Evolutionary conservation across 1,140 invertebrate genomes (phyloP).

Genomic region (Gonioctena quinquepunctata): DNA sequence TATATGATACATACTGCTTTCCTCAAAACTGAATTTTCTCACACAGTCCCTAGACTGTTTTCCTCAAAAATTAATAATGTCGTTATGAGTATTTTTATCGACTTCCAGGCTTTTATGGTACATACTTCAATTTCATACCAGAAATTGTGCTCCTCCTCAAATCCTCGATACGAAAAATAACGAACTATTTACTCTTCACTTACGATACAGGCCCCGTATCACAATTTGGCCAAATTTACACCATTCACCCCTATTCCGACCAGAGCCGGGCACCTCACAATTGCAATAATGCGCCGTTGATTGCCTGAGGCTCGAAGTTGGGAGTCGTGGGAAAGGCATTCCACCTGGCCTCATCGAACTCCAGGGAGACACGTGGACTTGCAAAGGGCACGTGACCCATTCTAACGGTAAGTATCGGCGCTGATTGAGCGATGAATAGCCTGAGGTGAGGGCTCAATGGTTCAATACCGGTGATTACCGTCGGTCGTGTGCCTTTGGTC

Average conservation of each 20-base stretch:
- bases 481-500: constrained; percentile 30
- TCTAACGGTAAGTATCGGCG: constrained; percentile 42
- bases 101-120: too few relatives aligned
- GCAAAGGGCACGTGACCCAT: constrained; percentile 17
- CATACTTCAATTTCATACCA: too few relatives aligned
- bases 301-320: constrained; percentile 28
- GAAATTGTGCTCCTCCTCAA: too few relatives aligned
- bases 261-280: constrained; percentile 2
- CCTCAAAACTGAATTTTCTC: too few relatives aligned
- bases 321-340: constrained; percentile 36
- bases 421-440: constrained; percentile 48
- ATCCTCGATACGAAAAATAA: too few relatives aligned
- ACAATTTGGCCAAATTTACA: not conserved
- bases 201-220: too few relatives aligned
- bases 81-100: too few relatives aligned
- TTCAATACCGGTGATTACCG: constrained; percentile 38
- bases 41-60: too few relatives aligned
- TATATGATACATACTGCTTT: too few relatives aligned
- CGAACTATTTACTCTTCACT: too few relatives aligned
- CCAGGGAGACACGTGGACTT: constrained; percentile 40
- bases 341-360: constrained; percentile 40
- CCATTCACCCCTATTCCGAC: not conserved
- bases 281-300: constrained; percentile 34
- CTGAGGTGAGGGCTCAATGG: constrained; percentile 31
- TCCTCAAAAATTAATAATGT: too few relatives aligned